Percentiles rank a stretch among this genome's conserved stretches.
Conservation (phyloP, 2,113 vertebrate genomes). For the Halichoerus grypus region DNA sequence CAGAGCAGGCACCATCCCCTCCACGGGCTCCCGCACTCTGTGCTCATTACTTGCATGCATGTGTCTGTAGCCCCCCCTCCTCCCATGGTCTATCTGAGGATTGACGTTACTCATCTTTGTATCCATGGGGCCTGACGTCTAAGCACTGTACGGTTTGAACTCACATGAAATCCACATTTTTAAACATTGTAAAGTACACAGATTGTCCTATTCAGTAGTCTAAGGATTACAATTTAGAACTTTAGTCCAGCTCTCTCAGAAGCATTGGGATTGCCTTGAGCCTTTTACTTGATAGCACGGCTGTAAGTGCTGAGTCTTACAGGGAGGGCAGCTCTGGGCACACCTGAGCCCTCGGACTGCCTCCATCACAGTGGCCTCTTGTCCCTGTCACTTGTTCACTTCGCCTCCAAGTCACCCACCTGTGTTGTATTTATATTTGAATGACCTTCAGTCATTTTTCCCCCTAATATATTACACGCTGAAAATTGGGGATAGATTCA, state of each 20-base stretch:
- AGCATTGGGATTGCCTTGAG: not conserved
- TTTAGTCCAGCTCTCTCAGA: not conserved
- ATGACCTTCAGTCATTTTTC: not conserved
- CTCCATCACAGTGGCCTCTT: not conserved
- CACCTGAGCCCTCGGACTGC: accelerated
- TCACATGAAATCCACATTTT: not conserved
- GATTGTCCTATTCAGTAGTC: not conserved
- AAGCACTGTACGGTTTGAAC: not conserved
- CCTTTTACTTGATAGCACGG: too few relatives aligned
- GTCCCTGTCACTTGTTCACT: not conserved
- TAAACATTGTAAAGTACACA: not conserved
- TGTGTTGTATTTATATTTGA: not conserved
- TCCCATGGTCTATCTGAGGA: not conserved
- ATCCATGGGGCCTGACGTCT: not conserved
- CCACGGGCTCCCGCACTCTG: accelerated
- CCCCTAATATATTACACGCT: not conserved
- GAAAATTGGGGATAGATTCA: not conserved
- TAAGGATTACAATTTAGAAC: not conserved
- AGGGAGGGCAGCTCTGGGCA: not conserved
- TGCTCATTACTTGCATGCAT: not conserved
- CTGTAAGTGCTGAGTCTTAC: too few relatives aligned
- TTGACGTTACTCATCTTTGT: not conserved
- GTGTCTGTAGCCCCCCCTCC: not conserved
- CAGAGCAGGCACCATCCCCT: not conserved
- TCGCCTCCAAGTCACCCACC: not conserved